Percentiles rank a stretch among this genome's conserved stretches.
phyloP scores from a whole-genome alignment of 2,888 invertebrate genomes.

The Apodemia hepburni region DNA sequence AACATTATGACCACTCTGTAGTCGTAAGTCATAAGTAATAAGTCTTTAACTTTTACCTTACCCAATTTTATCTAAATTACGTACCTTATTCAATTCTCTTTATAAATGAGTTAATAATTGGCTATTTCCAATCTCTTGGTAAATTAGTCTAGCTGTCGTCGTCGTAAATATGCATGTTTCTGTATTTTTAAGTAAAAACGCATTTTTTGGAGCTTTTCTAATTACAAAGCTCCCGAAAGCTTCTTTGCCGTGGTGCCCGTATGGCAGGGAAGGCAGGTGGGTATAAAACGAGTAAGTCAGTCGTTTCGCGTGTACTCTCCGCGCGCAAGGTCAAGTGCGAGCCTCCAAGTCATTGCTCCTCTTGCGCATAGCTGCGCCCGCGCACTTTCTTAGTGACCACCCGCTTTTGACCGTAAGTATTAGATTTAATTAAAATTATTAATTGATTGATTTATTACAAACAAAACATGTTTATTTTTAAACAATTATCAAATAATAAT shows the following conservation, averaged over 20 bases:
- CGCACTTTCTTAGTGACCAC: conserved; percentile 11
- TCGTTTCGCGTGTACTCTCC: conserved; percentile 70
- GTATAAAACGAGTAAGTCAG: conserved; percentile 72
- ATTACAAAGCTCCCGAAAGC: conserved; percentile 1
- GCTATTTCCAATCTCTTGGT: too few relatives aligned
- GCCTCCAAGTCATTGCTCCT: conserved; percentile 72
- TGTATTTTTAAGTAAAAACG: background rate
- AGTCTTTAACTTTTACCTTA: too few relatives aligned
- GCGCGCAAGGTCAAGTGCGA: conserved; percentile 72
- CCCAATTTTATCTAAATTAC: too few relatives aligned
- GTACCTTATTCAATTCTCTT: too few relatives aligned
- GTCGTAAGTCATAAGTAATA: too few relatives aligned
- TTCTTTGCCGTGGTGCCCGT: conserved; percentile 34
- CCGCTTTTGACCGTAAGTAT: conserved; percentile 3
- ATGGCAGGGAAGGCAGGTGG: conserved; percentile 41
- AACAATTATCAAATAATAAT: too few relatives aligned
- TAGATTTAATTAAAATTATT: background rate
- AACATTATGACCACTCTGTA: too few relatives aligned
- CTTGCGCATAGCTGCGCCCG: conserved; percentile 33
- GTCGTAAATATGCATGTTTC: too few relatives aligned
- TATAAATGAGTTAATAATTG: too few relatives aligned
- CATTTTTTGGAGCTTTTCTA: background rate
- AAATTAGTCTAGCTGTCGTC: too few relatives aligned
- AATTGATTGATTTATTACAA: too few relatives aligned
- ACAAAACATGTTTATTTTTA: too few relatives aligned